Conservation (phyloP, 2,797 vertebrate species). For the Distichodus sexfasciatus region DNA sequence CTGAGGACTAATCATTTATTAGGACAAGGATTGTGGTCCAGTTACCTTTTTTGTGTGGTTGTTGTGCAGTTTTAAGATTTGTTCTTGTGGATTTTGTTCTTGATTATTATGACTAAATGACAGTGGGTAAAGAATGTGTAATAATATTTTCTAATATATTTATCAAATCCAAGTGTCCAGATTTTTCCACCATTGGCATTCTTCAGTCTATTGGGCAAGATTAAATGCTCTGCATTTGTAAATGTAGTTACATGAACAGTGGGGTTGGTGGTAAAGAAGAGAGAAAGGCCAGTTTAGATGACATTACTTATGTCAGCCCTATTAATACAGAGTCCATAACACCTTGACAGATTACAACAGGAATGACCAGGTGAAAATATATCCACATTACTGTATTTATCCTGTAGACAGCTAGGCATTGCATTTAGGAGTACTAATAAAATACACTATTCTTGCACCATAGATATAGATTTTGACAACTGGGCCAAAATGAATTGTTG, state of each 20-base stretch:
- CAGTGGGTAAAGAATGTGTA: too few relatives aligned
- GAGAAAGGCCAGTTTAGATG: background rate
- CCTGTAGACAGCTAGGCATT: background rate
- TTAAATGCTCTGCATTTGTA: background rate
- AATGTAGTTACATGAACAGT: background rate
- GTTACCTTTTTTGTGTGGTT: too few relatives aligned
- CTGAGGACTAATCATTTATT: too few relatives aligned
- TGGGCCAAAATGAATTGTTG: slow-evolving; percentile 21
- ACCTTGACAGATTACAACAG: background rate
- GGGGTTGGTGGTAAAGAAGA: background rate
- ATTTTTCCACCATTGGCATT: background rate
- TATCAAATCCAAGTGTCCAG: background rate
- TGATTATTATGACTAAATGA: background rate
- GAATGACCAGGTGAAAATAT: slow-evolving; percentile 5
- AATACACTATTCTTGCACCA: slow-evolving; percentile 31
- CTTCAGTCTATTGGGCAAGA: background rate
- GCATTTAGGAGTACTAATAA: slow-evolving; percentile 11
- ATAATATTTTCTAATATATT: background rate
- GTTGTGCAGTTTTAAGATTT: too few relatives aligned
- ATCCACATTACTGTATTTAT: background rate
- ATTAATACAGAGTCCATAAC: too few relatives aligned
- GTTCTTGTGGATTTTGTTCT: too few relatives aligned
- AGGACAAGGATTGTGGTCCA: too few relatives aligned
- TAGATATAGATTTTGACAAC: slow-evolving; percentile 33
- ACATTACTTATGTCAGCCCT: background rate